Conservation (phyloP, 2,113 vertebrate species). For the Herpetotheres cachinnans region DNA sequence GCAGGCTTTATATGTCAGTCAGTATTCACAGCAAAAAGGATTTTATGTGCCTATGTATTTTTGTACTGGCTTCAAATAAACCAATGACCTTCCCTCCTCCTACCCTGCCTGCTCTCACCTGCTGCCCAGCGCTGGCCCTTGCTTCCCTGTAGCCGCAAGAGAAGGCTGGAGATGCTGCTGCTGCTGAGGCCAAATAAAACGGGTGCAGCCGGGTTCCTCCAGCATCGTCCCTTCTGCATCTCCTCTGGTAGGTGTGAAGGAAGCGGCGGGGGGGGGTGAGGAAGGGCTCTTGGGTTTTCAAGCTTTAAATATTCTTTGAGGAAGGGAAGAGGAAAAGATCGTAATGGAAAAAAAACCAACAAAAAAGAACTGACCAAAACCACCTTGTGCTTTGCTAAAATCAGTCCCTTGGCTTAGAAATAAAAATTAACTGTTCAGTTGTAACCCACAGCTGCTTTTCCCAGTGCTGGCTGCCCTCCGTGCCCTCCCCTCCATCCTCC, state of each 20-base stretch:
- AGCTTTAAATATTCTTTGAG: not conserved
- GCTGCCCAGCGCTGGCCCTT: not conserved
- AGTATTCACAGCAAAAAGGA: conserved; percentile 19
- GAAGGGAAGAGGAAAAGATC: not conserved
- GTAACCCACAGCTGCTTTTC: not conserved
- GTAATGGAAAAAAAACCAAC: not conserved
- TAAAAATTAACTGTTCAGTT: not conserved
- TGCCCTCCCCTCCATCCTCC: not conserved
- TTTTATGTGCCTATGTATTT: conserved; percentile 75
- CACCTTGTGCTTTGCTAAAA: not conserved
- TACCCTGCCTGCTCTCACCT: not conserved
- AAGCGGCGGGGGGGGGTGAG: no score
- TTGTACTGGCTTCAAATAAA: conserved; percentile 79
- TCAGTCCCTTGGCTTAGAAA: no score
- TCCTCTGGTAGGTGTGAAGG: not conserved
- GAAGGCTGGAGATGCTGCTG: not conserved
- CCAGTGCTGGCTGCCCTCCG: no score
- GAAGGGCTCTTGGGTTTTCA: not conserved
- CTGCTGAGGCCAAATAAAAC: not conserved
- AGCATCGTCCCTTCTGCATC: not conserved
- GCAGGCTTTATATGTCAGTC: conserved; percentile 41
- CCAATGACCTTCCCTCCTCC: not conserved
- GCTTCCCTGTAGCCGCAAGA: not conserved
- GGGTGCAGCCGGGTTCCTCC: not conserved
- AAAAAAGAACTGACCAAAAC: no score